Conservation (phyloP, 1,140 invertebrate species). For the Trichonephila clavata region DNA sequence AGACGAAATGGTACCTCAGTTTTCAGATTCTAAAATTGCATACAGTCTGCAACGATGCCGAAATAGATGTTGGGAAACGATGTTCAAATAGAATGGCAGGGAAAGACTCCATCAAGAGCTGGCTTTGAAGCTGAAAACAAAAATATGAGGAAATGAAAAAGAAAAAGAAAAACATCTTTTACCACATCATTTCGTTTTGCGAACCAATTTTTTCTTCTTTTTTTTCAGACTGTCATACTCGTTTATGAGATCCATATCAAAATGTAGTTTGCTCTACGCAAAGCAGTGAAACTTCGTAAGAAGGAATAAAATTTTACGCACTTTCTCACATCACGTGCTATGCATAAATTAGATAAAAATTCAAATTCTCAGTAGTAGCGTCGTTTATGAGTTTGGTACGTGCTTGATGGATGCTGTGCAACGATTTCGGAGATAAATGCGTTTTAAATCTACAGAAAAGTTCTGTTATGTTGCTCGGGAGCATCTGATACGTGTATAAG, state of each 20-base stretch:
- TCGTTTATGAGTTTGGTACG: not conserved
- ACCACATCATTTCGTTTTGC: not conserved
- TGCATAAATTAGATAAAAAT: slow-evolving; percentile 56
- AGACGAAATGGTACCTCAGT: slow-evolving; percentile 7
- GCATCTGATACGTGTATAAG: not conserved
- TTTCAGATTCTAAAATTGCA: slow-evolving; percentile 47
- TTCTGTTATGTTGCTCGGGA: not conserved
- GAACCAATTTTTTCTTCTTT: not conserved
- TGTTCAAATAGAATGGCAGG: not conserved
- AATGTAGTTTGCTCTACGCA: slow-evolving; percentile 35
- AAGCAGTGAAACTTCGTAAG: not conserved
- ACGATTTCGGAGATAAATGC: not conserved
- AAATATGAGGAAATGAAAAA: not conserved
- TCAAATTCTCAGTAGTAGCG: slow-evolving; percentile 10
- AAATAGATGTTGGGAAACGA: slow-evolving; percentile 13
- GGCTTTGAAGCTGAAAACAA: not conserved
- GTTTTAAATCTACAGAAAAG: not conserved
- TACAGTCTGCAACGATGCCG: not conserved
- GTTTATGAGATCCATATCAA: slow-evolving; percentile 51
- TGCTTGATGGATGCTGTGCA: not conserved
- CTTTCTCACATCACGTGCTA: not conserved
- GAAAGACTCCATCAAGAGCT: not conserved
- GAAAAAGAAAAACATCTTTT: slow-evolving; percentile 29
- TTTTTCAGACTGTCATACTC: not conserved
- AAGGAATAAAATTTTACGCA: slow-evolving; percentile 34